Evolutionary conservation across 2,797 vertebrate species (phyloP).

Genomic region (Amazonetta brasiliensis): DNA sequence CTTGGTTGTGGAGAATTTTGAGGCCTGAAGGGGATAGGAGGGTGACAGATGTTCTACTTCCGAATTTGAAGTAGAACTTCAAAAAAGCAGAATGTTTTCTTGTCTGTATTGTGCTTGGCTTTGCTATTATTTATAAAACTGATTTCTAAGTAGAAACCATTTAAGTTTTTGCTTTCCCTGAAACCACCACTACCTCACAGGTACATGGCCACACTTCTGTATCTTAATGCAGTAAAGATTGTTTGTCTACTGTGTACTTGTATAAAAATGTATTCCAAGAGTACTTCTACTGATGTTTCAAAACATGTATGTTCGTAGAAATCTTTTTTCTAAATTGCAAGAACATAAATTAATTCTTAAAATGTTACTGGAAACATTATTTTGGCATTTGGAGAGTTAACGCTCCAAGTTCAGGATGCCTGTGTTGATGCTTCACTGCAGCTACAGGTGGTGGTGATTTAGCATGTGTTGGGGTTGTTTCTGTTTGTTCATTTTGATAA

Average conservation of each 20-base stretch:
- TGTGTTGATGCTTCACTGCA: background rate
- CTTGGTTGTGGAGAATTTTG: background rate
- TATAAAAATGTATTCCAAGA: background rate
- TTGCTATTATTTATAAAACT: background rate
- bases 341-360: background rate
- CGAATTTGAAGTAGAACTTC: background rate
- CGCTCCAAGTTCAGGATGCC: background rate
- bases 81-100: background rate
- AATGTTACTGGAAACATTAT: background rate
- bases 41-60: background rate
- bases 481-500: background rate
- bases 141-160: background rate
- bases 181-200: background rate
- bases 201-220: background rate
- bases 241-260: background rate
- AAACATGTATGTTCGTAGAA: background rate
- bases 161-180: background rate
- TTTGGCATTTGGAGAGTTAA: background rate
- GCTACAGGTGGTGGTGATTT: conserved; percentile 7
- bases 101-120: background rate
- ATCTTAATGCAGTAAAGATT: conserved; percentile 3
- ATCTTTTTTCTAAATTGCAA: background rate
- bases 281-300: background rate
- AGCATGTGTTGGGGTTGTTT: background rate
- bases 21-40: background rate